These are phyloP conservation scores for Ophioninae sp. DNA, from an alignment of 2,888 invertebrate genomes.

Conservation along the genomic window DNA sequence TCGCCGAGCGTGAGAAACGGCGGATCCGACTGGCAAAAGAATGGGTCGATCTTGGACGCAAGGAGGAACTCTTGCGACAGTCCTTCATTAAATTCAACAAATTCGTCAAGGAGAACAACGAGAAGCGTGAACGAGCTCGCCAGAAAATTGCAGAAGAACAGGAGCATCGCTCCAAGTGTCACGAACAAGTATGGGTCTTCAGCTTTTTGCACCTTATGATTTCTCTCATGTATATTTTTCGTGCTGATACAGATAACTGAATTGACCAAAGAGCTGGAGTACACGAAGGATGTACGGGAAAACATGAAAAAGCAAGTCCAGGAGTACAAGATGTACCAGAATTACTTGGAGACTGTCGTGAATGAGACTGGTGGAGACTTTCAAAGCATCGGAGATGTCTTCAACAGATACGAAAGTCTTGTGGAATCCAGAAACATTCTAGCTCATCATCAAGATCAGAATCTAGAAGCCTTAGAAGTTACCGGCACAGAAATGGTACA, in stretches of 20 bases:
- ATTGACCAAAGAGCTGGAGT: slow-evolving; percentile 81
- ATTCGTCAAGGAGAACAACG: slow-evolving; percentile 85
- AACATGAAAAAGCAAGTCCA: slow-evolving; percentile 84
- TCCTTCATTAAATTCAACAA: slow-evolving; percentile 85
- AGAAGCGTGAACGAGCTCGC: slow-evolving; percentile 85
- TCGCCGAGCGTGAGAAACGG: slow-evolving; percentile 80
- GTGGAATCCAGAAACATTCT: slow-evolving; percentile 84
- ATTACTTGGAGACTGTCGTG: slow-evolving; percentile 84
- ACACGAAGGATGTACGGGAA: slow-evolving; percentile 82
- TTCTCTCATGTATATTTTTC: neutral
- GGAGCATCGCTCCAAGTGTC: slow-evolving; percentile 81
- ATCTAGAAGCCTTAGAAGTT: slow-evolving; percentile 83
- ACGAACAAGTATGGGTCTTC: slow-evolving; percentile 77
- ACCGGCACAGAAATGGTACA: slow-evolving; percentile 83
- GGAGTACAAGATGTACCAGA: slow-evolving; percentile 84
- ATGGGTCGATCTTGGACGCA: slow-evolving; percentile 83
- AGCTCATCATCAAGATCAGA: slow-evolving; percentile 83
- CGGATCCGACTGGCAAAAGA: slow-evolving; percentile 82
- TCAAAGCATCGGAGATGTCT: slow-evolving; percentile 84
- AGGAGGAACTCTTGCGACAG: slow-evolving; percentile 83
- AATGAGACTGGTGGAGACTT: slow-evolving; percentile 83
- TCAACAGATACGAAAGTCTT: slow-evolving; percentile 85
- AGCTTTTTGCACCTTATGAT: too few relatives aligned
- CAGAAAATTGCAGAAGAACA: slow-evolving; percentile 84
- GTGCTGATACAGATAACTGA: slow-evolving; percentile 79